Base-by-base conservation (phyloP, 2,888 invertebrate genomes). In the Apoderus coryli region DNA sequence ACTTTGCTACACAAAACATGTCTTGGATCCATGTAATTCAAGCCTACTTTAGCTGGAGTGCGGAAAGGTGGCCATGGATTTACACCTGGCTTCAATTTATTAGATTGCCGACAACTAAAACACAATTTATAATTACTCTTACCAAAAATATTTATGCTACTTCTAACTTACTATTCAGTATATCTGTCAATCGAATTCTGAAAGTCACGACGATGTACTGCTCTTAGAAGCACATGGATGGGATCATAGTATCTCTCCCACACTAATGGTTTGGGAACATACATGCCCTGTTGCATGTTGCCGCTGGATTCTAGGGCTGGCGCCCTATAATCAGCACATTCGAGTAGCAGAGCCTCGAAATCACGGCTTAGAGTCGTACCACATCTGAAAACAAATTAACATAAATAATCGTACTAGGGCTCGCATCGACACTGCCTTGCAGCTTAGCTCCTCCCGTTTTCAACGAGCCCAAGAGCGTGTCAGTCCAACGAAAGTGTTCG, bases 231-330 rank as follows among this genome's bases (percentile, higher is more conserved):
- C 14, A 92, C 88, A 57, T 93, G 90, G 33, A 96, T 68, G 1
- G 95, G 95, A 61, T 95, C 92, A 57, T 88, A 95, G 49, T 88
- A 73, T 40, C 74, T 69, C 54, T 88, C 80, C 95, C 95, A 95
- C n/a, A 50, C 45, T 29, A 68, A 63, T 5, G 78, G 67, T 53
- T 80, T 81, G 45, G 93, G 74, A 51, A 80, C 76, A 64, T 93
- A 79, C 68, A 90, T 65, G 35, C 93, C 79, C 62, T 93, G 77
- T 59, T 73, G 67, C 67, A 69, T 67, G 34, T 71, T 73, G 16
- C 77, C 77, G 44, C 68, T 69, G 1, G 73, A 67, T 49, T 92
- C 93, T 37, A 92, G 65, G 56, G 84, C 85, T 2, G 92, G 93
- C 1, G 88, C 82, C 40, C 81, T 76, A 35, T 59, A 57, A 43